Evolutionary conservation across 2,797 vertebrate genomes (phyloP), one percentile per base, ranked within the genome.

Genomic region (Ctenochaetus hawaiiensis): DNA sequence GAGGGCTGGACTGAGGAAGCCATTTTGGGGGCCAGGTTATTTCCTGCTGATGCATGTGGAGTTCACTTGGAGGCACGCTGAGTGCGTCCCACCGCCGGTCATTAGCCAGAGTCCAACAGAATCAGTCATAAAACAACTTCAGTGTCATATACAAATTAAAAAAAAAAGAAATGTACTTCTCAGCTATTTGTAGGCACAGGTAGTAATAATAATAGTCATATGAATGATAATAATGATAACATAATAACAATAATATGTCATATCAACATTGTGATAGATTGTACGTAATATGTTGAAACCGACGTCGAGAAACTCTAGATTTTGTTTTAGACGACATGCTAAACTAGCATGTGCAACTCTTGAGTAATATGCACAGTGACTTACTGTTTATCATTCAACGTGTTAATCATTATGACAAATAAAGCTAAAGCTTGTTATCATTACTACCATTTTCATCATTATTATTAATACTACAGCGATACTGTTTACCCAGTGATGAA

Each of bases 131-230:
- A 80, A 92, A 92, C 87, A 89, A 88, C 67, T 74, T 90, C 82
- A 89, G 85, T 76, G 82, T 91, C 88, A 91, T 84, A 87, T 90
- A 93, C 91, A 94, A 93, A 94, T 85, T 85, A 92, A 92, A 83
- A 69, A 79, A 30, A 30, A 30, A 30, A 30, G 26, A 80, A 82
- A 61, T 10, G 64, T 51, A 78, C 72, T 87, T 84, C 67, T 82
- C 82, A 75, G 78, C 82, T 87, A 79, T 83, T 86, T 85, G 88
- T 83, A 91, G 87, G 84, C 86, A 88, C 89, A 77, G 72, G 89
- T 87, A 86, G 86, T 87, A 92, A 87, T 84, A 92, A 93, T 90
- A 92, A 92, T 86, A 78, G 65, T 80, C 86, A 80, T 63, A 34
- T 60, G 34, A 80, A 86, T 83, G 84, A 84, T 91, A 91, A 90